Evolutionary conservation across 2,888 invertebrate genomes (phyloP).

Genomic region (Melieria omissa): DNA sequence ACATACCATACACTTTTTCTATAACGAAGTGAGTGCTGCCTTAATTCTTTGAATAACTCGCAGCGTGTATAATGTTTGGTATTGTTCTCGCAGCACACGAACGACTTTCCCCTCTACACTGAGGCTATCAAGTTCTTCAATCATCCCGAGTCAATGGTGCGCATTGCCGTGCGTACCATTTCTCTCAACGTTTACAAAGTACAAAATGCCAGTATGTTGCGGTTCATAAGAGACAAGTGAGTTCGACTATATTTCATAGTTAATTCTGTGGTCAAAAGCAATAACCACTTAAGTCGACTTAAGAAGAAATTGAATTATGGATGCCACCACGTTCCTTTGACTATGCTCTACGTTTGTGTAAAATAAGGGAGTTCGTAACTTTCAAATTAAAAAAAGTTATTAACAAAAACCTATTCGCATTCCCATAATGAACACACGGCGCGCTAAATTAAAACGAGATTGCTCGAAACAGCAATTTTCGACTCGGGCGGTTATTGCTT

Average conservation of each 20-base stretch:
- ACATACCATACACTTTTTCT: conserved; percentile 99
- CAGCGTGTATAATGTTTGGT: not conserved
- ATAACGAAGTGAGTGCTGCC: conserved; percentile 80
- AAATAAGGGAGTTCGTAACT: too few relatives aligned
- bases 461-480: too few relatives aligned
- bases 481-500: not conserved
- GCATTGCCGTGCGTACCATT: conserved; percentile 97
- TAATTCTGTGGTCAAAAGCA: not conserved
- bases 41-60: not conserved
- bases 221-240: conserved; percentile 90
- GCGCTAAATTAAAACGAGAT: too few relatives aligned
- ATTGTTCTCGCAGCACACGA: conserved; percentile 77
- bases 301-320: too few relatives aligned
- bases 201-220: conserved; percentile 93
- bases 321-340: too few relatives aligned
- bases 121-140: conserved; percentile 99
- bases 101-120: conserved; percentile 98
- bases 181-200: conserved; percentile 97
- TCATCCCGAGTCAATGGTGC: conserved; percentile 98
- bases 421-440: too few relatives aligned
- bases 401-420: too few relatives aligned
- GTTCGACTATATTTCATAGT: conserved; percentile 34
- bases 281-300: too few relatives aligned
- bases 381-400: too few relatives aligned
- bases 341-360: too few relatives aligned